Percentiles rank a stretch among this genome's conserved stretches.
phyloP scores from a whole-genome alignment of 2,797 vertebrate species.

The Xenentodon cancila region DNA sequence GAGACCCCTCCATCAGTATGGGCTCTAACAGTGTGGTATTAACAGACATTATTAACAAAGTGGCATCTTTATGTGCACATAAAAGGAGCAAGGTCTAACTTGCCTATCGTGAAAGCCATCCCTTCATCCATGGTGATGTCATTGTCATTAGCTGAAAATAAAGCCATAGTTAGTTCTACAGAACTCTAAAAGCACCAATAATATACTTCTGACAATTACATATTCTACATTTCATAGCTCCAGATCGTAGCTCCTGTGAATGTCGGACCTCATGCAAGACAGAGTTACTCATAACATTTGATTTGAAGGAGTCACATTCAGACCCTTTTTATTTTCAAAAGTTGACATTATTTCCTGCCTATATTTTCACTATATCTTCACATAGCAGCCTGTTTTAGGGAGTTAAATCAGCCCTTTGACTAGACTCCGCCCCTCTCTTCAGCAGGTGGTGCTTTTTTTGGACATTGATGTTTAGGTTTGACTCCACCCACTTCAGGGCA shows the following conservation, averaged over 20 bases:
- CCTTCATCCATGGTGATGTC: constrained; percentile 92
- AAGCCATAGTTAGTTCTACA: constrained; percentile 13
- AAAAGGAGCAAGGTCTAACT: constrained; percentile 51
- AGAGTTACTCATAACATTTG: not conserved
- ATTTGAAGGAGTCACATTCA: no score
- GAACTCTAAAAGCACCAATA: not conserved
- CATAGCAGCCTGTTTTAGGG: no score
- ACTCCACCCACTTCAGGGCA: no score
- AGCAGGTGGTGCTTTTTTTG: no score
- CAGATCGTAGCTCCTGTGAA: not conserved
- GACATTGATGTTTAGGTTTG: no score
- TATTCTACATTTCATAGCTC: not conserved
- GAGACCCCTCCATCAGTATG: constrained; percentile 93
- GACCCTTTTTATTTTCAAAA: no score
- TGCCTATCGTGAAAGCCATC: constrained; percentile 97
- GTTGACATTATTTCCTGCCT: no score
- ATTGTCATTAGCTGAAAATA: constrained; percentile 89
- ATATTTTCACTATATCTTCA: no score
- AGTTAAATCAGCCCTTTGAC: no score
- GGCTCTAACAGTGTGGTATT: constrained; percentile 82
- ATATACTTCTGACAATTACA: not conserved
- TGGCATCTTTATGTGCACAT: not conserved
- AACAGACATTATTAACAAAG: constrained; percentile 20
- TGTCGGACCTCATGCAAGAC: not conserved
- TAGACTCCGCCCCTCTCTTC: no score